phyloP scores from a whole-genome alignment of 1,140 invertebrate genomes.

The Pseudomyrmex dendroicus region DNA sequence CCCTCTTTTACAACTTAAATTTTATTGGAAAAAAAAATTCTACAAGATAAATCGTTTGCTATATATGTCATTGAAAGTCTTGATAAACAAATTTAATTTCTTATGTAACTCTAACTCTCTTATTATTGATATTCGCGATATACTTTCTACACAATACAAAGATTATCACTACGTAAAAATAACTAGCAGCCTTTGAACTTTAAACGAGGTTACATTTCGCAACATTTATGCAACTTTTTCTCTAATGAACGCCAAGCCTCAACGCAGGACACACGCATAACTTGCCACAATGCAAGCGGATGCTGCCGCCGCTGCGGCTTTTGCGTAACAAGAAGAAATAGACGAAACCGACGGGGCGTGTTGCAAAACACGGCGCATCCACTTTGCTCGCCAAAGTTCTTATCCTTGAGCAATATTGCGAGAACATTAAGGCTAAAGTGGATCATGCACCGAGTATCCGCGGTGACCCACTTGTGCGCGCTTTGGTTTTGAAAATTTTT shows the following conservation, averaged over 20 bases:
- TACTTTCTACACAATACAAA: neutral
- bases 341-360: slow-evolving; percentile 20
- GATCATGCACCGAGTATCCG: slow-evolving; percentile 42
- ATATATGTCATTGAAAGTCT: neutral
- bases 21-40: no score
- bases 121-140: neutral
- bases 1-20: neutral
- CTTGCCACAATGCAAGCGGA: neutral
- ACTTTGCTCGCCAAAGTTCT: slow-evolving; percentile 24
- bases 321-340: slow-evolving; percentile 27
- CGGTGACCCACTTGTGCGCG: slow-evolving; percentile 35
- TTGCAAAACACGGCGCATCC: slow-evolving; percentile 50
- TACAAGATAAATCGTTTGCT: no score
- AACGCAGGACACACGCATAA: neutral
- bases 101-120: neutral
- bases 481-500: slow-evolving; percentile 43
- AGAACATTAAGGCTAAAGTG: slow-evolving; percentile 53
- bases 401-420: slow-evolving; percentile 40
- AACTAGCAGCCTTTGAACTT: slow-evolving; percentile 30
- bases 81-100: neutral
- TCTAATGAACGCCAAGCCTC: neutral
- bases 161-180: slow-evolving; percentile 7
- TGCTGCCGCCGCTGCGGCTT: slow-evolving; percentile 5
- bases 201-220: neutral
- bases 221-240: slow-evolving; percentile 25